These are phyloP conservation scores for Clarias fuscus DNA, from an alignment of 2,797 vertebrate species.

Conservation along the genomic window DNA sequence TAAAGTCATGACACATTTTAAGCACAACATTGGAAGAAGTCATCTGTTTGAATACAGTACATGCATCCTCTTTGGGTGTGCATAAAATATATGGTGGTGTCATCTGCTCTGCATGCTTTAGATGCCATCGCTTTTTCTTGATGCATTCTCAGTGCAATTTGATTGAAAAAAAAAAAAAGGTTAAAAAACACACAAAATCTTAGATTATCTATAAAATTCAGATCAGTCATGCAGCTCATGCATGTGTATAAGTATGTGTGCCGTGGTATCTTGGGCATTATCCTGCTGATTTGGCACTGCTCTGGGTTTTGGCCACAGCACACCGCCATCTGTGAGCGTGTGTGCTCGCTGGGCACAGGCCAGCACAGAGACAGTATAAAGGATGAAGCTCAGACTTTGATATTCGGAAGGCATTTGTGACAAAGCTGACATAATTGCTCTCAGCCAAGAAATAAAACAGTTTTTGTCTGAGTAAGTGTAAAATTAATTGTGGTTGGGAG, in stretches of 20 bases:
- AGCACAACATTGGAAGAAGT: not conserved
- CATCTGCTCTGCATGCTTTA: not conserved
- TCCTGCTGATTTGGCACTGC: constrained; percentile 32
- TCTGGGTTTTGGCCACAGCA: constrained; percentile 28
- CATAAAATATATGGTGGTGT: not conserved
- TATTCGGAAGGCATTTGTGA: not conserved
- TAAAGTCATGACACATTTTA: not conserved
- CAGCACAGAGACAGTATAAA: not conserved
- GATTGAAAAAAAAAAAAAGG: not conserved
- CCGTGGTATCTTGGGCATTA: constrained; percentile 7
- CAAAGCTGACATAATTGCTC: not conserved
- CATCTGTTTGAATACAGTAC: not conserved
- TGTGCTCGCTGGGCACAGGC: not conserved
- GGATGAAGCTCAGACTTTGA: too few species aligned
- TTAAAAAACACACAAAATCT: not conserved
- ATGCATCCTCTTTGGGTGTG: not conserved
- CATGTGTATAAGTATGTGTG: constrained; percentile 13
- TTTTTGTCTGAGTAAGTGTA: not conserved
- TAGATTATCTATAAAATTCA: not conserved
- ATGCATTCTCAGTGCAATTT: not conserved
- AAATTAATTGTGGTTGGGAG: not conserved
- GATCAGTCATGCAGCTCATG: not conserved
- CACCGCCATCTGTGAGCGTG: constrained; percentile 35
- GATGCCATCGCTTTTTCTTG: not conserved
- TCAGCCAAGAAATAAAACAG: not conserved